A percentile compares a stretch with the other conserved stretches of the same genome.
Conservation (phyloP, 2,797 vertebrate species). For the Jordanella pulchra region DNA sequence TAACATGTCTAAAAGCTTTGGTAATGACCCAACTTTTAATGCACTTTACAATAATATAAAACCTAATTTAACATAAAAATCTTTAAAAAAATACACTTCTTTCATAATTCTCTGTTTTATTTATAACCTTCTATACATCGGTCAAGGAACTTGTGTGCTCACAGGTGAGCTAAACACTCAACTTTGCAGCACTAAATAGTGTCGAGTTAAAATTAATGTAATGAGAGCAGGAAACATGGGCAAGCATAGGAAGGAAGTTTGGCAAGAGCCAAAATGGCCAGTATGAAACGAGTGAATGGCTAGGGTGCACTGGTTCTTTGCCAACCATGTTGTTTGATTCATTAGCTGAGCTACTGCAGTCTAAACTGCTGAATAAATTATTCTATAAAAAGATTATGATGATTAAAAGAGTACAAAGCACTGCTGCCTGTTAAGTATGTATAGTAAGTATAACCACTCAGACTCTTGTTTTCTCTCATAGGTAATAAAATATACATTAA, state of each 20-base stretch:
- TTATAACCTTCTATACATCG: too few relatives aligned
- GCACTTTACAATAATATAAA: background rate
- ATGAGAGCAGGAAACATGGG: background rate
- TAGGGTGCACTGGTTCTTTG: background rate
- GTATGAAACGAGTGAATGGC: background rate
- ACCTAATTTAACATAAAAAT: background rate
- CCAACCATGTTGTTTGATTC: background rate
- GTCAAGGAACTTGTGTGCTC: too few relatives aligned
- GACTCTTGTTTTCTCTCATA: background rate
- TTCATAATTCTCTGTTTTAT: too few relatives aligned
- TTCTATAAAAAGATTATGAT: background rate
- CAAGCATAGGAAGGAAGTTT: background rate
- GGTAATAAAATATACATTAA: background rate
- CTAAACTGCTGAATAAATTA: background rate
- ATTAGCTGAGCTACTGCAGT: background rate
- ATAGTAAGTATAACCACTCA: background rate
- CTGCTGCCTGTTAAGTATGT: background rate
- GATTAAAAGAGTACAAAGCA: background rate
- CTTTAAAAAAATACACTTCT: too few relatives aligned
- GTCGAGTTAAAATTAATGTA: too few relatives aligned
- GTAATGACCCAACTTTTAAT: background rate
- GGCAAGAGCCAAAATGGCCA: background rate
- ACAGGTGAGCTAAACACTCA: too few relatives aligned
- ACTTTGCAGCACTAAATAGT: too few relatives aligned
- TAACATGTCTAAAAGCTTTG: background rate